Base-by-base conservation (phyloP, 2,113 vertebrate species). In the Rhinogobius similis region DNA sequence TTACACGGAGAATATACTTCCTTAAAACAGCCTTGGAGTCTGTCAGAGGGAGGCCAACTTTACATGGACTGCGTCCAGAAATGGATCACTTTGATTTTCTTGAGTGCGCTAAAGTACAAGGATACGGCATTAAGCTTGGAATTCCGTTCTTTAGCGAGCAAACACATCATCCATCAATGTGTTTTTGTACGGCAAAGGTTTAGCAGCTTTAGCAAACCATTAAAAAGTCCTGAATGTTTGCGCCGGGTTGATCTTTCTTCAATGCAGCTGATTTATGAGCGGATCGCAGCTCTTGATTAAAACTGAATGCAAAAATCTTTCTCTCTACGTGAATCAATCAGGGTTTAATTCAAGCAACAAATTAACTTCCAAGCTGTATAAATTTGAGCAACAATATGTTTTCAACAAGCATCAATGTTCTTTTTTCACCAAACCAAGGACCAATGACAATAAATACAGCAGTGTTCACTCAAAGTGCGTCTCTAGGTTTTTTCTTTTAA, bases 111-210 rank as follows among this genome's bases (percentile, higher is more conserved):
- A 36, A 36, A n/a, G 29, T 61, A 61, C 27, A 38, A 61, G 58
- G 29, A 36, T 58, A 58, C 55, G 21, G 12, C 55, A 61, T n/a
- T 61, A 36, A 61, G 58, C 58, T 58, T 5, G 58, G 27, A 32
- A n/a, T 36, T 38, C 58, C 20, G 36, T 61, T 61, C 58, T 61
- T 36, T 61, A n/a, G 58, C 10, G 20, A 36, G 29, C 18, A 61
- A 61, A 61, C 58, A 61, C 29, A 38, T 61, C 58, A 21, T 61
- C 58, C 29, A 61, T 61, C 58, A 61, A 38, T 20, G 24, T 27
- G 58, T 38, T 61, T 59, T 61, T 61, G 58, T 36, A 61, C 29
- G 2, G 29, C 29, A 38, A 36, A 29, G 58, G 3, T n/a, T 61
- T 61, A 36, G 27, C 18, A 21, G 58, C 58, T 61, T 61, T 21